These are phyloP conservation scores for Epizoanthus ramosus DNA, from an alignment of 92 coral and sea anemone species.

Conservation along the genomic window DNA sequence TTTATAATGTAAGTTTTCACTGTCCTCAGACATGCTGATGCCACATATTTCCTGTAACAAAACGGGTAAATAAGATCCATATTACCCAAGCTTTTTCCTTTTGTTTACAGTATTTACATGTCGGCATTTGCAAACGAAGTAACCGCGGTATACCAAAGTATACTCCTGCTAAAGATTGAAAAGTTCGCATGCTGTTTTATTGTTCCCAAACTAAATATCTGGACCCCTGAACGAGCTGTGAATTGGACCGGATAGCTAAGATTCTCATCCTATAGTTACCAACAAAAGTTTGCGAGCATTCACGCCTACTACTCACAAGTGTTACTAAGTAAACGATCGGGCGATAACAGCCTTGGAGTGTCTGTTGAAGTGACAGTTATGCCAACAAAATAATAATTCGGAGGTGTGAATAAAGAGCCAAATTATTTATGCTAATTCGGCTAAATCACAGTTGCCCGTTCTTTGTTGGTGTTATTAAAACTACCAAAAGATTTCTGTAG, in stretches of 20 bases:
- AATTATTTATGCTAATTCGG: conserved; percentile 42
- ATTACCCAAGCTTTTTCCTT: not conserved
- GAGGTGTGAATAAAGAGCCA: conserved; percentile 38
- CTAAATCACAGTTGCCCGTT: conserved; percentile 25
- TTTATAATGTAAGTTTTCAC: not conserved
- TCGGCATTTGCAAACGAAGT: not conserved
- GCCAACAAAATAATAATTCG: conserved; percentile 26
- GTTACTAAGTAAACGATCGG: not conserved
- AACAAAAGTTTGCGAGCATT: conserved; percentile 21
- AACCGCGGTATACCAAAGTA: conserved; percentile 7
- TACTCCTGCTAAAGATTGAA: not conserved
- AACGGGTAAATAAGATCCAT: not conserved
- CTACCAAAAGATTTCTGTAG: conserved; percentile 12
- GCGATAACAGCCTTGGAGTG: not conserved
- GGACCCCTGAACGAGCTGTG: no score
- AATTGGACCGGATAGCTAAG: not conserved
- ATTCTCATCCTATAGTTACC: conserved; percentile 20
- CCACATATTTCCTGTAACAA: not conserved
- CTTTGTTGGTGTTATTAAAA: conserved; percentile 41
- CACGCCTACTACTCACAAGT: conserved; percentile 29
- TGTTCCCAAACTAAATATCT: not conserved
- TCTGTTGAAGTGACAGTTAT: conserved; percentile 2
- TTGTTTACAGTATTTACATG: conserved; percentile 16
- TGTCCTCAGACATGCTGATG: not conserved
- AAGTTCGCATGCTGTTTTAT: not conserved